Evolutionary conservation across 2,113 vertebrate genomes (phyloP).

Genomic region (Marmota flaviventris): DNA sequence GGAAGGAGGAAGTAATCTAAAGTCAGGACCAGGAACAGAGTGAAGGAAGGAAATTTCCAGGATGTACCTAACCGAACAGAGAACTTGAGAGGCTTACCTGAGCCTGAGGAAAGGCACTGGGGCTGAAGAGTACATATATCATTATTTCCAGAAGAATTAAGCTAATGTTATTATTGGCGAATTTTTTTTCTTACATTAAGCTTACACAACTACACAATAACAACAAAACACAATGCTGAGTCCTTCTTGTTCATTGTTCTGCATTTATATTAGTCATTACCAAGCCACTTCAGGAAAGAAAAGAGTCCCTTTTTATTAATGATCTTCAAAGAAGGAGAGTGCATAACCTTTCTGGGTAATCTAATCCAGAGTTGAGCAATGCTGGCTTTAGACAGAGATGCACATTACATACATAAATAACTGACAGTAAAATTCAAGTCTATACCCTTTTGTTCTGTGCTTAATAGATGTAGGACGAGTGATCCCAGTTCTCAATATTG

Average conservation of each 20-base stretch:
- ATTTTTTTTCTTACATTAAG: background rate
- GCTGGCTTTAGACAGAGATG: background rate
- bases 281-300: background rate
- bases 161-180: background rate
- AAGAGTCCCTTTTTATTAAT: background rate
- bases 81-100: background rate
- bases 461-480: background rate
- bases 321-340: background rate
- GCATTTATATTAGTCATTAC: constrained; percentile 25
- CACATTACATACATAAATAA: background rate
- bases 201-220: background rate
- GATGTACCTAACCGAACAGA: background rate
- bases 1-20: background rate
- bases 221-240: background rate
- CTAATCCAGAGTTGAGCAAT: constrained; percentile 11
- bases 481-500: background rate
- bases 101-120: background rate
- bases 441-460: background rate
- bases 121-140: background rate
- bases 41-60: background rate
- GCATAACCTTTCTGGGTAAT: background rate
- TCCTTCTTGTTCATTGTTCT: background rate
- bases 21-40: background rate
- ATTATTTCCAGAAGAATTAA: background rate
- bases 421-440: background rate